phyloP scores from a whole-genome alignment of 2,113 vertebrate species.

The Austrofundulus limnaeus region DNA sequence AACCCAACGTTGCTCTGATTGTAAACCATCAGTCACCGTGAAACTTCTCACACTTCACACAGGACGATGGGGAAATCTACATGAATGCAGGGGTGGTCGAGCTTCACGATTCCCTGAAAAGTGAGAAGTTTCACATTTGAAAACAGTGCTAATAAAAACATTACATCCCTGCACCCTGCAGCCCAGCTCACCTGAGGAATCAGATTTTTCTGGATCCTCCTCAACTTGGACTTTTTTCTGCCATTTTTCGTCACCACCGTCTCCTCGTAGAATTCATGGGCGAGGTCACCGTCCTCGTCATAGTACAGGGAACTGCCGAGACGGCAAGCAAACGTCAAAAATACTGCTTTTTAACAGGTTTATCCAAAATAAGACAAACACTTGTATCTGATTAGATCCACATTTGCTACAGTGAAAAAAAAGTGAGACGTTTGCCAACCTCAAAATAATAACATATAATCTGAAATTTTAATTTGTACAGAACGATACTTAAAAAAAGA shows the following conservation, averaged over 20 bases:
- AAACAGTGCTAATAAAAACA: not conserved
- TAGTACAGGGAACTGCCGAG: constrained; percentile 92
- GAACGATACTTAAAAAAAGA: too few species aligned
- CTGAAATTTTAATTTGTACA: too few species aligned
- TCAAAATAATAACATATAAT: too few species aligned
- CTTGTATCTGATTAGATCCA: too few species aligned
- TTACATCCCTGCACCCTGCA: too few species aligned
- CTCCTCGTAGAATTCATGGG: constrained; percentile 98
- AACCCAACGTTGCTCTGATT: constrained; percentile 17
- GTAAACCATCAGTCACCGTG: constrained; percentile 20
- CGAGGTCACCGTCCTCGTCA: constrained; percentile 96
- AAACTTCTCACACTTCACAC: constrained; percentile 89
- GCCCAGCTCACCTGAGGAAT: constrained; percentile 90
- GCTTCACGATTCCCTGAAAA: constrained; percentile 90
- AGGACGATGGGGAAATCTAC: constrained; percentile 97
- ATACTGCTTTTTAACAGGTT: not conserved
- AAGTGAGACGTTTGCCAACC: too few species aligned
- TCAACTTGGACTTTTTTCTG: constrained; percentile 94
- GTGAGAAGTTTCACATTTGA: not conserved
- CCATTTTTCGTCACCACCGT: constrained; percentile 96
- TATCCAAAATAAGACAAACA: too few species aligned
- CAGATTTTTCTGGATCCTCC: constrained; percentile 94
- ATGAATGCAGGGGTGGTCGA: constrained; percentile 93
- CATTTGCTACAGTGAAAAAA: too few species aligned
- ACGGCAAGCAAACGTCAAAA: constrained; percentile 10